A percentile compares a stretch with the other conserved stretches of the same genome.
phyloP scores from a whole-genome alignment of 2,888 invertebrate genomes.

The Melinopterus prodromus region DNA sequence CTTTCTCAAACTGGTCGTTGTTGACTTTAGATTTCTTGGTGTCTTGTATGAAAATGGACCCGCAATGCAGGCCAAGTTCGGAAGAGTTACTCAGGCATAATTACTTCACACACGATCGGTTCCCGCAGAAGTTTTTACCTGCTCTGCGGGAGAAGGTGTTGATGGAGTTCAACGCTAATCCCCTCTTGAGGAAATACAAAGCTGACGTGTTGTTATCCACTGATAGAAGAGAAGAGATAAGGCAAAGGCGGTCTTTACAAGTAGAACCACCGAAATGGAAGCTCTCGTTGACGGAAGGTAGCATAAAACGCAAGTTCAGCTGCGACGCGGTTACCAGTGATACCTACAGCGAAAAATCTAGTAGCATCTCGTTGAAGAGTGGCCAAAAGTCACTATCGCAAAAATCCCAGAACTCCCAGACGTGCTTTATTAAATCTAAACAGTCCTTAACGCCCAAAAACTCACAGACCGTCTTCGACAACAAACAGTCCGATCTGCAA shows the following conservation, averaged over 20 bases:
- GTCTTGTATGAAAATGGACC: conserved; percentile 69
- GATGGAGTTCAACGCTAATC: conserved; percentile 68
- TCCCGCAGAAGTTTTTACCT: conserved; percentile 72
- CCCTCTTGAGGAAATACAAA: conserved; percentile 59
- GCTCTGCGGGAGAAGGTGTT: conserved; percentile 71
- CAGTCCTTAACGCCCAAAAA: not conserved
- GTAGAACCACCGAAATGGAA: conserved; percentile 54
- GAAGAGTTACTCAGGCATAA: conserved; percentile 70
- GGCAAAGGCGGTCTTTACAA: conserved; percentile 43
- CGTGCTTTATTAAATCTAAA: conserved; percentile 28
- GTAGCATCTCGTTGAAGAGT: conserved; percentile 25
- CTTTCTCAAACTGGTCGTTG: conserved; percentile 60
- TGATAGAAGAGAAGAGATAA: conserved; percentile 53
- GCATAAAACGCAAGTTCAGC: conserved; percentile 54
- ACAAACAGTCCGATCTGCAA: conserved; percentile 46
- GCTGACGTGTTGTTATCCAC: conserved; percentile 57
- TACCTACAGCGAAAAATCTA: conserved; percentile 31
- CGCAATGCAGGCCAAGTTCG: conserved; percentile 69
- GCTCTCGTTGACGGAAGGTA: conserved; percentile 53
- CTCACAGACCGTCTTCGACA: conserved; percentile 44
- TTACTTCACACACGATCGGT: conserved; percentile 73
- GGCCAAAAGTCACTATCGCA: conserved; percentile 21
- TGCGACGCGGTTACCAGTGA: conserved; percentile 46
- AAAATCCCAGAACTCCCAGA: conserved; percentile 34
- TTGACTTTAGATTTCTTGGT: conserved; percentile 61